Base-by-base conservation (phyloP, 2,797 vertebrate genomes). In the Setipinna tenuifilis region DNA sequence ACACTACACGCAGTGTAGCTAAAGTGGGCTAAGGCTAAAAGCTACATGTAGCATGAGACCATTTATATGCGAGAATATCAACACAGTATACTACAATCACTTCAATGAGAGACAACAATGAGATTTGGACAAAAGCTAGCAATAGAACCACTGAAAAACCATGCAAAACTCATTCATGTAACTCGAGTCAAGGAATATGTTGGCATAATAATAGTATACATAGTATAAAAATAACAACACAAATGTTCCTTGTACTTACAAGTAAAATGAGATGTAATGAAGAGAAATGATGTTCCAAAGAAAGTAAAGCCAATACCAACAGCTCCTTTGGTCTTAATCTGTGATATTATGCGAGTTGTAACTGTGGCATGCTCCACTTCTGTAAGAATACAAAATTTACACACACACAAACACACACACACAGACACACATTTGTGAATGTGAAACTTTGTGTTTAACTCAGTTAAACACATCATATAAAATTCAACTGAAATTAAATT, bases 261-360 rank as follows among this genome's bases (percentile, higher is more conserved):
- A 83, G 98, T 99, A 90, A 99, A 99, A 92, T 99, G 98, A 10
- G 98, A 99, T 0, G 98, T 99, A 92, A 99, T 97, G 92, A 99
- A 99, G 82, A 99, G 98, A 92, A 99, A 97, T 31, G 98, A 99
- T 6, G 98, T 99, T 86, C 98, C 98, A 54, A 99, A 99, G 90
- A 99, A 99, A 0, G 97, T 99, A 87, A 99, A 98, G 89, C 95
- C 91, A 31, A 98, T 86, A 3, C 96, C 98, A 87, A 99, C 94
- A 1, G 98, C 98, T 0, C 98, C 98, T 93, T 99, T 99, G 89
- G 98, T 99, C 92, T 99, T 99, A 94, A 99, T 98, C 92, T 99
- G 98, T 19, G 98, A 99, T 82, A 99, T 97, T 3, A 99, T 99
- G 81, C 98, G 96, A 0, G 98, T 99, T 1, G 98, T 99, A 88